Conservation (phyloP, 1,140 invertebrate species). For the Apocrypta bakeri region DNA sequence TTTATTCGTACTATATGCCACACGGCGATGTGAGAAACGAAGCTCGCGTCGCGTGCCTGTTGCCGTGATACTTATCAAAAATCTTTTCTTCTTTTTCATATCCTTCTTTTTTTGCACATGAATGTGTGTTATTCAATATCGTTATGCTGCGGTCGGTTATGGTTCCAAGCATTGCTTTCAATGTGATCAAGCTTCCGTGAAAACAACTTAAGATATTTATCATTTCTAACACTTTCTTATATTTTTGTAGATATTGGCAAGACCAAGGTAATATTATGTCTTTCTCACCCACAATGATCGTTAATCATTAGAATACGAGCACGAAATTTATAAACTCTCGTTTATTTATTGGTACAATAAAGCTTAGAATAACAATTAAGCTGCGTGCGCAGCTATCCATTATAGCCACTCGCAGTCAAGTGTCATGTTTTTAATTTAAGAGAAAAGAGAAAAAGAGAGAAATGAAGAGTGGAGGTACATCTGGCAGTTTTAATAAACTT, state of each 20-base stretch:
- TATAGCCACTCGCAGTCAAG: background rate
- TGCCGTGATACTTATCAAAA: no score
- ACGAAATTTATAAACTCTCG: background rate
- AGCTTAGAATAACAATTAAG: background rate
- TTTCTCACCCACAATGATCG: no score
- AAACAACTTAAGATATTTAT: no score
- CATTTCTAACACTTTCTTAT: no score
- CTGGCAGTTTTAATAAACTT: slow-evolving; percentile 16
- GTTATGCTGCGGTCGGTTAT: no score
- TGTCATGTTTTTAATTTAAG: slow-evolving; percentile 26
- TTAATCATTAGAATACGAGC: background rate
- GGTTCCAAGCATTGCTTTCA: no score
- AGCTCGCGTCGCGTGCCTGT: no score
- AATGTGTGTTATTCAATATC: no score
- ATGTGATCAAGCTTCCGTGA: no score
- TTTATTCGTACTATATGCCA: background rate
- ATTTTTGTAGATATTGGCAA: no score
- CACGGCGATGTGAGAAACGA: background rate
- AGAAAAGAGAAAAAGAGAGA: background rate
- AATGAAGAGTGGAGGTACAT: background rate
- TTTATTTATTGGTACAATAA: background rate
- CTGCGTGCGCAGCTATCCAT: background rate
- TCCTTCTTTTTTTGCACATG: background rate
- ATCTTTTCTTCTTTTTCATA: background rate
- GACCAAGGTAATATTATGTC: no score